phyloP scores from a whole-genome alignment of 2,888 invertebrate species.

The Zhengitettix transpicula region DNA sequence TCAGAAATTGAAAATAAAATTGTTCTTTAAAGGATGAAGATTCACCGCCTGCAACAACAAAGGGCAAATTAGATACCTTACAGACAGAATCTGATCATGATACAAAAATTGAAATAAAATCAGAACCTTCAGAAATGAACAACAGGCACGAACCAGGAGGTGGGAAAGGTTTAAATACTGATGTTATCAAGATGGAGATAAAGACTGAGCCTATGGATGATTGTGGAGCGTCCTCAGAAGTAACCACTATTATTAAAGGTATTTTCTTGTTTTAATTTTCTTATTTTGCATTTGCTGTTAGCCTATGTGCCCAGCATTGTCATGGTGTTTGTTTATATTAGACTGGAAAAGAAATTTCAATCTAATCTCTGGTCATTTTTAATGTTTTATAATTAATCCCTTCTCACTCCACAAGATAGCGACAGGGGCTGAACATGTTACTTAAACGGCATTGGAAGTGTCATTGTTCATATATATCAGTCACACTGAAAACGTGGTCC shows the following conservation, averaged over 20 bases:
- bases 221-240: constrained; percentile 14
- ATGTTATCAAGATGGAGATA: constrained; percentile 35
- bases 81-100: constrained; percentile 23
- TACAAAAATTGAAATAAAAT: constrained; percentile 37
- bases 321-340: constrained; percentile 1
- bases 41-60: constrained; percentile 33
- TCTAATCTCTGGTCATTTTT: too few species aligned
- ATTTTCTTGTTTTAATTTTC: constrained; percentile 14
- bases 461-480: too few species aligned
- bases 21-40: constrained; percentile 30
- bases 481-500: too few species aligned
- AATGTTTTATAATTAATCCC: too few species aligned
- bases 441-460: too few species aligned
- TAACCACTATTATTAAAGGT: constrained; percentile 22
- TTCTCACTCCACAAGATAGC: too few species aligned
- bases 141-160: constrained; percentile 35
- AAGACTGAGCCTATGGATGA: constrained; percentile 42
- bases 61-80: constrained; percentile 40
- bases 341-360: too few species aligned
- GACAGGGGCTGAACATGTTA: too few species aligned
- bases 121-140: constrained; percentile 32
- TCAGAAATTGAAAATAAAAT: background rate
- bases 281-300: too few species aligned
- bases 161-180: constrained; percentile 27
- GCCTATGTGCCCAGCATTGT: background rate